These are phyloP conservation scores for Adineta ricciae DNA, from an alignment of 2,888 invertebrate genomes.

Conservation along the genomic window DNA sequence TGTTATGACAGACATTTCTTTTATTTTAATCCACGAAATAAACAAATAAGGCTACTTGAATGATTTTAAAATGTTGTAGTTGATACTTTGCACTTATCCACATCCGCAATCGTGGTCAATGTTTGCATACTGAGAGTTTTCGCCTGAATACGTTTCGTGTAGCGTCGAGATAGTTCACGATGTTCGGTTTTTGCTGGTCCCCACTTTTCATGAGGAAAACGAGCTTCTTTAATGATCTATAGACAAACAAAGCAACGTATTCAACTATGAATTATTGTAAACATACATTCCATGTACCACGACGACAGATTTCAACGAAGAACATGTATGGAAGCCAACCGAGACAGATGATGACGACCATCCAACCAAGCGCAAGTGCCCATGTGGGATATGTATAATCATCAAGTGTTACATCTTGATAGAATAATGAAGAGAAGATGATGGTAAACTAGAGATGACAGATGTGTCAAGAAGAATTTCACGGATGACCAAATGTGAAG, in stretches of 20 bases:
- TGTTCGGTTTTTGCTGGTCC: neutral
- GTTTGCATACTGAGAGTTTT: neutral
- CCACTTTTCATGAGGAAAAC: neutral
- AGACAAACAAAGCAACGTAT: neutral
- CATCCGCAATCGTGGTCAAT: neutral
- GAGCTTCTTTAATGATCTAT: neutral
- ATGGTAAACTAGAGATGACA: neutral
- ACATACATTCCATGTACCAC: slow-evolving; percentile 1
- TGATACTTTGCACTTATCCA: neutral
- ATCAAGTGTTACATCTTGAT: slow-evolving; percentile 23
- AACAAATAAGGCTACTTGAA: no score
- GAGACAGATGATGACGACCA: slow-evolving; percentile 24
- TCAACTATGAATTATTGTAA: neutral
- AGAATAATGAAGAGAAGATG: slow-evolving; percentile 22
- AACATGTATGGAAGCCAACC: slow-evolving; percentile 30
- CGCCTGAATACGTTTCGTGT: neutral
- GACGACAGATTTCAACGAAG: neutral
- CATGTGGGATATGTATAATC: slow-evolving; percentile 30
- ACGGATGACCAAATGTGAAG: neutral
- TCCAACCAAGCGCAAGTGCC: slow-evolving; percentile 31
- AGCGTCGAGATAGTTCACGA: neutral
- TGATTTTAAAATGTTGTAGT: neutral
- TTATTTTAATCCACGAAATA: neutral
- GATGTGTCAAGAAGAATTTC: neutral
- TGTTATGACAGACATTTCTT: neutral